Percentiles rank a stretch among this genome's conserved stretches.
Conservation (phyloP, 2,797 vertebrate species). For the Catharus ustulatus region DNA sequence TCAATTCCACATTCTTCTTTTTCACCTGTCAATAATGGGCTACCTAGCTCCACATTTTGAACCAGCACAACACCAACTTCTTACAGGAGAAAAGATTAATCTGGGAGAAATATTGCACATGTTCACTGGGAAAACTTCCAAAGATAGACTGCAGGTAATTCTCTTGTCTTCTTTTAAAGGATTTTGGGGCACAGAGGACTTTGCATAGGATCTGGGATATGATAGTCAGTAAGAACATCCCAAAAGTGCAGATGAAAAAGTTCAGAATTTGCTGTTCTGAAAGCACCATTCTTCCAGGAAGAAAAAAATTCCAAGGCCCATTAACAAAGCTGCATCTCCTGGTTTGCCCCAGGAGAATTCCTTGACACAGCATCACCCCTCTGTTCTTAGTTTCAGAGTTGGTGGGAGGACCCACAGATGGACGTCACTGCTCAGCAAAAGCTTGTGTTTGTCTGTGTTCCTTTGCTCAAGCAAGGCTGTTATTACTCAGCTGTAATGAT, state of each 20-base stretch:
- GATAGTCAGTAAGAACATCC: neutral
- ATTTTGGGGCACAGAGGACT: neutral
- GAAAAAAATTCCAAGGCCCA: neutral
- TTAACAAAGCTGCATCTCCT: neutral
- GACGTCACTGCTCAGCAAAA: neutral
- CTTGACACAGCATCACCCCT: neutral
- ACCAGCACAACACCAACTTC: neutral
- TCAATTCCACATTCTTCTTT: neutral
- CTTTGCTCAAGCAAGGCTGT: neutral
- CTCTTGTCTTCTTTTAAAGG: neutral
- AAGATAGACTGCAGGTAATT: neutral
- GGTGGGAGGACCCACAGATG: accelerated
- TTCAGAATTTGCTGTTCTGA: neutral
- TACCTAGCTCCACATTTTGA: neutral
- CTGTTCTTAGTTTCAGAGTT: neutral
- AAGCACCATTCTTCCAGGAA: neutral
- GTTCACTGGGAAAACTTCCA: neutral
- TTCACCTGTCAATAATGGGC: neutral
- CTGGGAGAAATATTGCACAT: neutral
- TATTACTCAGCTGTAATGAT: neutral
- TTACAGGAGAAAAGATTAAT: neutral
- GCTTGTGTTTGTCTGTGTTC: neutral
- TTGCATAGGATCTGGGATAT: neutral
- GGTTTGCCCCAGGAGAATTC: neutral
- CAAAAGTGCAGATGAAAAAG: neutral